phyloP scores from a whole-genome alignment of 2,797 vertebrate species.

The Cyprinodon diabolis region DNA sequence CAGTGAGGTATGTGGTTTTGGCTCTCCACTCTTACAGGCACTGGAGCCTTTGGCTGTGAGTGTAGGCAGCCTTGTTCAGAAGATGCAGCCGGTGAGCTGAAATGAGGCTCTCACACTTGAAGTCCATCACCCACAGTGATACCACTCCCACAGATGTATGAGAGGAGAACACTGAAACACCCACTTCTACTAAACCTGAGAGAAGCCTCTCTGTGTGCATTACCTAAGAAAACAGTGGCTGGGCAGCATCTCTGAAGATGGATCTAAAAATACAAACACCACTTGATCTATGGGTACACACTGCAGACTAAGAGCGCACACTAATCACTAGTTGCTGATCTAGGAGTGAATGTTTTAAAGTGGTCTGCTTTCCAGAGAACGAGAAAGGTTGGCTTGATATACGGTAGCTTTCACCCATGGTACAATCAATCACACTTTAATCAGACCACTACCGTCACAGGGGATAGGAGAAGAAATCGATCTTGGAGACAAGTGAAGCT shows the following conservation, averaged over 20 bases:
- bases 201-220: conserved; percentile 35
- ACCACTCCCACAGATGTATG: conserved; percentile 62
- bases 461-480: conserved; percentile 53
- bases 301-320: conserved; percentile 42
- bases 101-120: conserved; percentile 48
- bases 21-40: conserved; percentile 42
- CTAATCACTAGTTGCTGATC: conserved; percentile 64
- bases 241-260: conserved; percentile 40
- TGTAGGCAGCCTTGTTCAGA: conserved; percentile 67
- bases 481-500: conserved; percentile 40
- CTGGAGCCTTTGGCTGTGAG: conserved; percentile 50
- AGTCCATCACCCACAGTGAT: conserved; percentile 65
- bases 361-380: conserved; percentile 55
- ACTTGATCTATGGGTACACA: conserved; percentile 50
- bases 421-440: conserved; percentile 62
- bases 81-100: conserved; percentile 56
- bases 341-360: conserved; percentile 65
- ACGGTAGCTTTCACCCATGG: conserved; percentile 56
- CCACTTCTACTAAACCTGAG: conserved; percentile 38
- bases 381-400: conserved; percentile 37
- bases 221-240: conserved; percentile 40
- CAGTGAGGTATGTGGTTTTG: conserved; percentile 40
- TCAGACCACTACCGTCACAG: conserved; percentile 62
- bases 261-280: conserved; percentile 64
- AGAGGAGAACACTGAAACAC: conserved; percentile 68